Evolutionary conservation across 2,113 vertebrate species (phyloP).

Genomic region (Drymodes brunneopygia): DNA sequence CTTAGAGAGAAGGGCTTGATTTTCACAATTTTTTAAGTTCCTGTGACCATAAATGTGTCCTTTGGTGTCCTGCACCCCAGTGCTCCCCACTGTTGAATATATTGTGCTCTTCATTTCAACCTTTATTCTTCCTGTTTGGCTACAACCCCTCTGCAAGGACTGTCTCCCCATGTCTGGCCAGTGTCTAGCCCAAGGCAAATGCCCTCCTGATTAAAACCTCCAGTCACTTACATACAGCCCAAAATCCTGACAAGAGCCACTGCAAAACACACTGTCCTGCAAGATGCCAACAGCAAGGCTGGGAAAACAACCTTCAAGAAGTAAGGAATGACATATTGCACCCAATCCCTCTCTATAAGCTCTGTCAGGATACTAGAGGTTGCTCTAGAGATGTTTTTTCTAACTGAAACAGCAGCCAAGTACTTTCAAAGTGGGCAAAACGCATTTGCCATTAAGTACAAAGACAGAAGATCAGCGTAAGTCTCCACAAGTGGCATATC

Average conservation of each 20-base stretch:
- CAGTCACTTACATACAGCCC: background rate
- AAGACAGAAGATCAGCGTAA: background rate
- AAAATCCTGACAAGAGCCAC: background rate
- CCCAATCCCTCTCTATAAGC: background rate
- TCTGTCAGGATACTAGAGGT: background rate
- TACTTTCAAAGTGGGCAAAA: background rate
- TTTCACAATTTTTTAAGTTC: background rate
- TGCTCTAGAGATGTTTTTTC: background rate
- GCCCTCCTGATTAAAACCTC: background rate
- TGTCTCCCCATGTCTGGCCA: fast-evolving
- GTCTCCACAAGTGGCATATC: background rate
- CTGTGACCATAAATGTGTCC: fast-evolving
- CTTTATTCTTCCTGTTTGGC: background rate
- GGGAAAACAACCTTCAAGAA: background rate
- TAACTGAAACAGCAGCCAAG: background rate
- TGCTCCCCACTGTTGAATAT: background rate
- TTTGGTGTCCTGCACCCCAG: background rate
- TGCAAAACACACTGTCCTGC: background rate
- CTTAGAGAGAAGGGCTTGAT: background rate
- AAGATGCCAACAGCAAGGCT: background rate
- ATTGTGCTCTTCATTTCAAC: background rate
- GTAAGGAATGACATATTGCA: fast-evolving
- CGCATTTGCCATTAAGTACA: background rate
- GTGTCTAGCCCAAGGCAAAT: background rate
- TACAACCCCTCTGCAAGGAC: background rate